Percentiles rank a stretch among this genome's conserved stretches.
These are phyloP conservation scores for Pteropus alecto DNA, from an alignment of 2,113 vertebrate species.

Conservation along the genomic window DNA sequence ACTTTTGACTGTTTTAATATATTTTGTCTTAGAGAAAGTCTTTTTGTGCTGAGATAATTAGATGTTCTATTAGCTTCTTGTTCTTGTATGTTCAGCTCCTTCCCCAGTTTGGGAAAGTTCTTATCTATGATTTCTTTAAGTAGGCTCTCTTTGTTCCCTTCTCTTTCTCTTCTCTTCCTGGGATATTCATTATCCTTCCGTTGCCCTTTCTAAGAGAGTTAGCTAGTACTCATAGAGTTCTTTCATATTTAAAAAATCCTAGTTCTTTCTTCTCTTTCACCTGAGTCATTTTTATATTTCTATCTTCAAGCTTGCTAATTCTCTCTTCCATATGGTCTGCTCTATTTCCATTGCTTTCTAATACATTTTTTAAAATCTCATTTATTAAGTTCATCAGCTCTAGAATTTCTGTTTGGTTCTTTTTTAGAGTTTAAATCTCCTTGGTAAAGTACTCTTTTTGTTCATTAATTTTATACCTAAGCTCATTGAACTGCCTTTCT, in stretches of 20 bases:
- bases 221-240: not conserved
- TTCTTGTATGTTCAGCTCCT: not conserved
- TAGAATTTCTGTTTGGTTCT: not conserved
- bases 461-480: not conserved
- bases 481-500: not conserved
- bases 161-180: not conserved
- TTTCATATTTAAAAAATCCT: not conserved
- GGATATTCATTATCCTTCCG: not conserved
- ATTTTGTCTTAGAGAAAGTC: not conserved
- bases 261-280: not conserved
- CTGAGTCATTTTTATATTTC: not conserved
- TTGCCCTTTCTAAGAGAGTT: not conserved
- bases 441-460: not conserved
- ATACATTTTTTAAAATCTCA: not conserved
- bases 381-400: not conserved
- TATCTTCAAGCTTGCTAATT: not conserved
- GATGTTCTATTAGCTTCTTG: not conserved
- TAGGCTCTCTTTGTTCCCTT: not conserved
- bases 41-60: not conserved
- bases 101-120: not conserved
- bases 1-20: not conserved
- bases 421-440: not conserved
- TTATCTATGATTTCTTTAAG: not conserved
- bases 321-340: not conserved
- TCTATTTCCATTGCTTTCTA: not conserved